Evolutionary conservation across 2,113 vertebrate genomes (phyloP).

Genomic region (Sminthopsis crassicaudata): DNA sequence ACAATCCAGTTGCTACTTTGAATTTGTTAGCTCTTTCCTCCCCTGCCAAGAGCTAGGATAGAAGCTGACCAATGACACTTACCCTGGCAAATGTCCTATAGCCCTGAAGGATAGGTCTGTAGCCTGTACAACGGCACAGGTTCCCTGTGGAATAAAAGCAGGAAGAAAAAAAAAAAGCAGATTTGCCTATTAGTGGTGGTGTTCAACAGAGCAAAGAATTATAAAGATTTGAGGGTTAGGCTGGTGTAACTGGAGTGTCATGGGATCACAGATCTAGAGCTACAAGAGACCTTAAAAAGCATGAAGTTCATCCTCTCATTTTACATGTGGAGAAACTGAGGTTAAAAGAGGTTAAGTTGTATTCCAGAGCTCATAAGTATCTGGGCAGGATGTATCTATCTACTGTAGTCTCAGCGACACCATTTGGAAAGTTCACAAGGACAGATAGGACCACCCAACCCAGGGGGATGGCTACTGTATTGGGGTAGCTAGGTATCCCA

Average conservation of each 20-base stretch:
- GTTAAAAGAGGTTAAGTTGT: background rate
- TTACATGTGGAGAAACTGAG: background rate
- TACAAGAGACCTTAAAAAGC: background rate
- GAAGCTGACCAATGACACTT: constrained; percentile 68
- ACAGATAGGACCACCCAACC: background rate
- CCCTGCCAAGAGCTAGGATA: background rate
- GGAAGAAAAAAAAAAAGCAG: constrained; percentile 21
- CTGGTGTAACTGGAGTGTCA: background rate
- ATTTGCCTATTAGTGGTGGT: background rate
- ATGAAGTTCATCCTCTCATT: background rate
- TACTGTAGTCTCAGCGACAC: background rate
- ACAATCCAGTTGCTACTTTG: accelerated
- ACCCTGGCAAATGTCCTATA: constrained; percentile 93
- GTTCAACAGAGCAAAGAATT: background rate
- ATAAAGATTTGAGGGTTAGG: constrained; percentile 2
- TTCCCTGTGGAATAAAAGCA: constrained; percentile 87
- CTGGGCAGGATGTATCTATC: background rate
- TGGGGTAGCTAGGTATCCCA: background rate
- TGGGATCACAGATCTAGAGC: background rate
- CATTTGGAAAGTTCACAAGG: background rate
- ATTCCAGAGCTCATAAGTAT: background rate
- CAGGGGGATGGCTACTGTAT: background rate
- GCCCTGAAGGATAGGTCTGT: constrained; percentile 95
- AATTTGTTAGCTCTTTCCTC: background rate
- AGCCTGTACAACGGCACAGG: constrained; percentile 97